phyloP scores from a whole-genome alignment of 2,888 invertebrate species.

The Lithophane ornitopus region DNA sequence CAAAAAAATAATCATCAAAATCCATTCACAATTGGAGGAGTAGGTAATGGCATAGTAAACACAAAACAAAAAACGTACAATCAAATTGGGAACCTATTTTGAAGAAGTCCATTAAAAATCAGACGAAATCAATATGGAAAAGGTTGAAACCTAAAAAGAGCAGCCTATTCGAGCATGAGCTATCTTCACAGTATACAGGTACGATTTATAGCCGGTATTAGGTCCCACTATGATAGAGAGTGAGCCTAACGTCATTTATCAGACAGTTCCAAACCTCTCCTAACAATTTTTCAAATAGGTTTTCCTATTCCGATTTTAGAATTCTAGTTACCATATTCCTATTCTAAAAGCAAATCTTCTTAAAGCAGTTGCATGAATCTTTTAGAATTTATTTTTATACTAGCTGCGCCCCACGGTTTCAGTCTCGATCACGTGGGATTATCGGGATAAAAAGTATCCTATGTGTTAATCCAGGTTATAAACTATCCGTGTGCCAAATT shows the following conservation, averaged over 20 bases:
- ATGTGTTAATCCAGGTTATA: too few species aligned
- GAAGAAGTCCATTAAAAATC: too few species aligned
- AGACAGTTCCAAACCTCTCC: slow-evolving; percentile 18
- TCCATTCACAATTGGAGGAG: too few species aligned
- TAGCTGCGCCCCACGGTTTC: too few species aligned
- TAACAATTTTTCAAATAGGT: slow-evolving; percentile 39
- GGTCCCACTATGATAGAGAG: slow-evolving; percentile 38
- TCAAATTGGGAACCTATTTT: too few species aligned
- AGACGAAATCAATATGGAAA: background rate
- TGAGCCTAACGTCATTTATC: slow-evolving; percentile 52
- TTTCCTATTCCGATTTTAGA: slow-evolving; percentile 14
- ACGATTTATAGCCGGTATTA: slow-evolving; percentile 44
- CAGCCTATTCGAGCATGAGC: slow-evolving; percentile 11
- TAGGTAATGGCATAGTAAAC: too few species aligned
- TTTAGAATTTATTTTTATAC: background rate
- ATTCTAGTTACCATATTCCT: slow-evolving; percentile 18
- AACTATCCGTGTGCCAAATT: too few species aligned
- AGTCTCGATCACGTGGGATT: too few species aligned
- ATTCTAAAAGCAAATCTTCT: background rate
- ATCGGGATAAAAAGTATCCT: too few species aligned
- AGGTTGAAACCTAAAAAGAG: background rate
- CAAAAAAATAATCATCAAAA: too few species aligned
- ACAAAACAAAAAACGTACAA: too few species aligned
- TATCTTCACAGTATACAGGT: slow-evolving; percentile 10
- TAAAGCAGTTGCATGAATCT: background rate